Conservation (phyloP, 23 tunicate species). For the Corella eumyota region DNA sequence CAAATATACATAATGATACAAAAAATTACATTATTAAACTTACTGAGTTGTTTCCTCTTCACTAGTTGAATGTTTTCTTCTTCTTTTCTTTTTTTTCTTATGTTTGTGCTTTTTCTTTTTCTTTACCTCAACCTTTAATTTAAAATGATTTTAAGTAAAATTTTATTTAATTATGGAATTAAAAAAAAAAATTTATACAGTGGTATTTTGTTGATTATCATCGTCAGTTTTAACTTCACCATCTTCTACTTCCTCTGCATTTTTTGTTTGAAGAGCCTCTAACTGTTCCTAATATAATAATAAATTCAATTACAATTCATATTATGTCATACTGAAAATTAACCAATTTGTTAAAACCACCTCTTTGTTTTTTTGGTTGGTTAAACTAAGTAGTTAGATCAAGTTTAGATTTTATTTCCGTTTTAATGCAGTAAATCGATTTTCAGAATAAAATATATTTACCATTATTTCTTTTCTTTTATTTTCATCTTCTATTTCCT, state of each 20-base stretch:
- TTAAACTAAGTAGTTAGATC: too few species aligned
- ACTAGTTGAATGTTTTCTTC: conserved; percentile 20
- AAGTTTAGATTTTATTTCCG: too few species aligned
- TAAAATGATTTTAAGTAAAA: not conserved
- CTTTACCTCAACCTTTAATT: conserved; percentile 22
- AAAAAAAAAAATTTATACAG: conserved; percentile 14
- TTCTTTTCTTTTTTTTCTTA: conserved; percentile 44
- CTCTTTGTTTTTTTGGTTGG: too few species aligned
- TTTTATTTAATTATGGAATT: not conserved
- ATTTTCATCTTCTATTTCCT: conserved; percentile 29
- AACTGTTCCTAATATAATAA: conserved; percentile 20
- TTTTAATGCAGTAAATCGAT: too few species aligned
- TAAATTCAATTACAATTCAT: too few species aligned
- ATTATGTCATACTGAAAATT: too few species aligned
- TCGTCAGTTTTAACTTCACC: conserved; percentile 79
- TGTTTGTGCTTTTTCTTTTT: conserved; percentile 63
- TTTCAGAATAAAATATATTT: not conserved
- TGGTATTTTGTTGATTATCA: conserved; percentile 24
- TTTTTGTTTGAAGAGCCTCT: conserved; percentile 18
- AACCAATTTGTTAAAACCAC: too few species aligned
- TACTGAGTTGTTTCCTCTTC: conserved; percentile 60
- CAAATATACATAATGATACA: too few species aligned
- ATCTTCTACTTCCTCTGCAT: conserved; percentile 57
- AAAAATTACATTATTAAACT: too few species aligned
- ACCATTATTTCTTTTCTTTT: conserved; percentile 11